Base-by-base conservation (phyloP, 2,113 vertebrate genomes). In the Equus quagga region DNA sequence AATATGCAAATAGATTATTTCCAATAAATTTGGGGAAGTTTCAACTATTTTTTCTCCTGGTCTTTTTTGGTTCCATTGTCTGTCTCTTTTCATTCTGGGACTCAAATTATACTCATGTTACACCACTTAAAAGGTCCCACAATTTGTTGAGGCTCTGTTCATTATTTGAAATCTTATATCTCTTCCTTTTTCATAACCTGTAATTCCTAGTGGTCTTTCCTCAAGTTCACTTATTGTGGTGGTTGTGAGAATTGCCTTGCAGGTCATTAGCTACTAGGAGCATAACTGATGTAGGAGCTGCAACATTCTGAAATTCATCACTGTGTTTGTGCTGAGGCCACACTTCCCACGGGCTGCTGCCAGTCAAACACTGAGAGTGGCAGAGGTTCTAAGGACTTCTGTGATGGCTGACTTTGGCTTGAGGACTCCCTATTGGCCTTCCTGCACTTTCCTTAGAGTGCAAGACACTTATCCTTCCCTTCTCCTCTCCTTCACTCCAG, bases 1-100 rank as follows among this genome's bases (percentile, higher is more conserved):
- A 13, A 51, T 72, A 70, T 60, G 36, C 49, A 64, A 82, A n/a
- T 93, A 31, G 23, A 70, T 58, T 87, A 51, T 92, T 96, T 94
- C 60, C 60, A 70, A 60, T 60, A 90, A 62, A 90, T 69, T 75
- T 94, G n/a, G 51, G 44, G 13, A 70, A 67, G 86, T 69, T 75
- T 89, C 72, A 82, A 14, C 60, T 79, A 15, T 64, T 85, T 56
- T 79, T 84, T 89, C 54, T 44, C 54, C 28, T 31, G 15, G 28
- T 80, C 13, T 65, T 60, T 58, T 89, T 54, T 14, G 1, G 14
- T 81, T 8, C 33, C 24, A n/a, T 86, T 89, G 46, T 75, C 49
- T 78, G 89, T 75, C 41, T 85, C 19, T 78, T 79, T 24, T 62
- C 62, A 62, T 81, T 81, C 79, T 69, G 65, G 60, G 8, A 75